Evolutionary conservation across 2,113 vertebrate genomes (phyloP), one percentile per base, ranked within the genome.

Genomic region (Podocnemis expansa): DNA sequence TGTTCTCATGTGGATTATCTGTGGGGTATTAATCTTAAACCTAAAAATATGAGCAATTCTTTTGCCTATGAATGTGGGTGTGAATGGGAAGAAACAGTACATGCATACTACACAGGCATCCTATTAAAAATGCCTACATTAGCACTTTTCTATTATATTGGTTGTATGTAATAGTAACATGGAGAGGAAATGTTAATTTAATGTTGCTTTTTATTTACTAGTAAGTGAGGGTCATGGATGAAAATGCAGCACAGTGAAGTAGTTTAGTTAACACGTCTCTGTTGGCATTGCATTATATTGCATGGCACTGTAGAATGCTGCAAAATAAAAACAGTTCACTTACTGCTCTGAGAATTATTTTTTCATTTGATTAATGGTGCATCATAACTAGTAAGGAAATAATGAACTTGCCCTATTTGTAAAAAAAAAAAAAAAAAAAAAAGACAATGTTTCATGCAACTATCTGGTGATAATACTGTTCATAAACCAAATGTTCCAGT

Each of bases 1-100:
- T 93, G 96, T 97, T 96, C 89, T 97, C 93, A 90, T 93, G 90
- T 96, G 90, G 88, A 97, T 95, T 97, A 97, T 91, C 94, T 94
- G 85, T 76, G 43, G 22, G 8, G 94, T 97, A 97, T 94, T 95
- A 94, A 96, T 97, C 95, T 14, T 93, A 96, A 96, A 90, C 84
- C 88, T 95, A 89, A 97, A 98, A 96, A 87, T 96, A 89, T 84
- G 90, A 95, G 91, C 79, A 89, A 45, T 93, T 96, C 84, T 93
- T 96, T 96, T 93, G 49, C 88, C 93, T 97, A 87, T 87, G 51
- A 75, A 95, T 93, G 81, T 52, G 91, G 96, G 87, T 91, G 52
- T 83, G 91, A 96, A 92, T 70, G 91, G 85, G 60, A 80, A 95
- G 79, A 82, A 84, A 95, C 89, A 29, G 0, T 93, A 88, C 93